phyloP scores from a whole-genome alignment of 2,797 vertebrate genomes.

The Erpetoichthys calabaricus region DNA sequence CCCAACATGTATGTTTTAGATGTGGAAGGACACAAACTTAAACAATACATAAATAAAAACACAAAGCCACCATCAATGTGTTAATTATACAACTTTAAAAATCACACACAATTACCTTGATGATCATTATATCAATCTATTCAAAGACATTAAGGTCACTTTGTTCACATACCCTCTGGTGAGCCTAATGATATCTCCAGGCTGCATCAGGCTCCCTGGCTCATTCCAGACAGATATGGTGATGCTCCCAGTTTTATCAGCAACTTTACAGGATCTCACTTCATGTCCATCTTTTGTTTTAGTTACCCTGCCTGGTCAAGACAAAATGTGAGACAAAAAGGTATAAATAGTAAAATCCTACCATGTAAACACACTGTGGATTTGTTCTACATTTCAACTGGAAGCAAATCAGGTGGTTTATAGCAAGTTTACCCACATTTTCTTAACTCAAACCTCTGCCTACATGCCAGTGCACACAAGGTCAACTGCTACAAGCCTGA shows the following conservation, averaged over 20 bases:
- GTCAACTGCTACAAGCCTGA: too few species aligned
- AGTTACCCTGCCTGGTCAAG: slow-evolving; percentile 73
- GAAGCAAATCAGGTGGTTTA: not conserved
- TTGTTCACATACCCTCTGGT: slow-evolving; percentile 73
- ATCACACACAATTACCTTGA: too few species aligned
- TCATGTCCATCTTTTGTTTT: slow-evolving; percentile 97
- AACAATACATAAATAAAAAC: too few species aligned
- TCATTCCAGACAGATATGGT: slow-evolving; percentile 97
- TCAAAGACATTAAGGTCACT: not conserved
- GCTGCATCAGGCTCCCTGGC: slow-evolving; percentile 82
- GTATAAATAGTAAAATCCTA: not conserved
- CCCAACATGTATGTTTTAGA: too few species aligned
- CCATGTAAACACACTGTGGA: not conserved
- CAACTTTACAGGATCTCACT: slow-evolving; percentile 92
- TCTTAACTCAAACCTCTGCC: too few species aligned
- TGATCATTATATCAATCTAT: too few species aligned
- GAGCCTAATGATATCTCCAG: slow-evolving; percentile 91
- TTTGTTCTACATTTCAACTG: not conserved
- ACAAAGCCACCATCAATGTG: too few species aligned
- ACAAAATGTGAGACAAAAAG: slow-evolving; percentile 17
- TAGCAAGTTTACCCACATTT: not conserved
- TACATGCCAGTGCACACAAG: too few species aligned
- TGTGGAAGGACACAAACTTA: too few species aligned
- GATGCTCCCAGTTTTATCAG: slow-evolving; percentile 93
- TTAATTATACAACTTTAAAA: too few species aligned